Evolutionary conservation across 2,888 invertebrate species (phyloP).

Genomic region (Conistra vaccinii): DNA sequence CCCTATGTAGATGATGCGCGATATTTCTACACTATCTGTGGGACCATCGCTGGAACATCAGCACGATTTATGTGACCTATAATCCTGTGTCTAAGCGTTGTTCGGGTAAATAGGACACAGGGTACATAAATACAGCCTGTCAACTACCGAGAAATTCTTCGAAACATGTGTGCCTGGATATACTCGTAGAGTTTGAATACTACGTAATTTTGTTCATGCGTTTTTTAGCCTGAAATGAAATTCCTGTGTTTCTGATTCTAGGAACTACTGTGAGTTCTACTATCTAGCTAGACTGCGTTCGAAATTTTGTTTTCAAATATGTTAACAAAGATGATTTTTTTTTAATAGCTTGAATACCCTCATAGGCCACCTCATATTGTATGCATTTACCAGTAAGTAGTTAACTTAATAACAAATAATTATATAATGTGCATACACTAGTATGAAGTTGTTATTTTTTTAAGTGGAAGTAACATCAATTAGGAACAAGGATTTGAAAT

Average conservation of each 20-base stretch:
- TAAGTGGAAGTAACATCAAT: not conserved
- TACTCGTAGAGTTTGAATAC: not conserved
- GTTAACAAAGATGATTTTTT: not conserved
- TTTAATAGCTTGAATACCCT: too few relatives aligned
- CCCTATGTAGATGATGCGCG: conserved; percentile 45
- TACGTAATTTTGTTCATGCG: not conserved
- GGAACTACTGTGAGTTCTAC: not conserved
- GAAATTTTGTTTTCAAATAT: not conserved
- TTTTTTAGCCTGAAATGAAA: not conserved
- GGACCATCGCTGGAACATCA: conserved; percentile 58
- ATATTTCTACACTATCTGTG: conserved; percentile 61
- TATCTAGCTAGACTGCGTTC: not conserved
- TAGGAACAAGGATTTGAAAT: not conserved
- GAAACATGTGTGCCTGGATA: not conserved
- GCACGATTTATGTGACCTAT: conserved; percentile 63
- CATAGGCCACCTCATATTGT: too few relatives aligned
- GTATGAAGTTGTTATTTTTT: not conserved
- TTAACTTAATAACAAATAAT: too few relatives aligned
- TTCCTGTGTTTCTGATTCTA: not conserved
- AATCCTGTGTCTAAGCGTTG: conserved; percentile 51
- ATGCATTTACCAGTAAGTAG: too few relatives aligned
- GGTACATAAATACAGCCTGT: conserved; percentile 23
- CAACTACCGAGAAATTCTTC: conserved; percentile 22
- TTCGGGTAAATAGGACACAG: conserved; percentile 40
- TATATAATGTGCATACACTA: too few relatives aligned